Evolutionary conservation across 2,797 vertebrate species (phyloP).

Genomic region (Melanogrammus aeglefinus): DNA sequence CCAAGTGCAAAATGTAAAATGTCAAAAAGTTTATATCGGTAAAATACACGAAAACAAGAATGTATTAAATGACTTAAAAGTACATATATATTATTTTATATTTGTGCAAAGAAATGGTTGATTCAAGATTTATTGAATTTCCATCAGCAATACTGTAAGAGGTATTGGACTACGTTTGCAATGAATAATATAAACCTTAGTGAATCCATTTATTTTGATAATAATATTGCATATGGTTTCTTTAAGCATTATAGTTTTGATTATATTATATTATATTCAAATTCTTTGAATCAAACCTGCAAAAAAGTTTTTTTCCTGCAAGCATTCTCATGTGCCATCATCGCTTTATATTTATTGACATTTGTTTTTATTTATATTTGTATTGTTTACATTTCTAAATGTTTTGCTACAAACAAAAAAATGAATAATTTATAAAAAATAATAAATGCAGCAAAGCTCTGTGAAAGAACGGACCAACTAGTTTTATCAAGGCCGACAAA

Average conservation of each 20-base stretch:
- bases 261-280: neutral
- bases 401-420: neutral
- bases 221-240: neutral
- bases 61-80: neutral
- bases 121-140: neutral
- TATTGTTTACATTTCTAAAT: neutral
- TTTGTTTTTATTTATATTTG: neutral
- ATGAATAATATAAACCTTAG: neutral
- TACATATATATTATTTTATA: neutral
- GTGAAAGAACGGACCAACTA: neutral
- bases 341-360: slow-evolving; percentile 10
- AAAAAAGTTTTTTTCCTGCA: neutral
- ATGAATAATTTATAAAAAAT: neutral
- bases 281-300: neutral
- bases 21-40: neutral
- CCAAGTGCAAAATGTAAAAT: neutral
- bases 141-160: neutral
- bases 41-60: neutral
- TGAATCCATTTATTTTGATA: neutral
- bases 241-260: neutral
- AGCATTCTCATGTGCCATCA: slow-evolving; percentile 9
- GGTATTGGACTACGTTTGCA: neutral
- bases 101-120: neutral
- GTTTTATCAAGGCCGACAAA: neutral
- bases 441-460: neutral